These are phyloP conservation scores for Pammene fasciana DNA, from an alignment of 2,888 invertebrate species.

Conservation along the genomic window DNA sequence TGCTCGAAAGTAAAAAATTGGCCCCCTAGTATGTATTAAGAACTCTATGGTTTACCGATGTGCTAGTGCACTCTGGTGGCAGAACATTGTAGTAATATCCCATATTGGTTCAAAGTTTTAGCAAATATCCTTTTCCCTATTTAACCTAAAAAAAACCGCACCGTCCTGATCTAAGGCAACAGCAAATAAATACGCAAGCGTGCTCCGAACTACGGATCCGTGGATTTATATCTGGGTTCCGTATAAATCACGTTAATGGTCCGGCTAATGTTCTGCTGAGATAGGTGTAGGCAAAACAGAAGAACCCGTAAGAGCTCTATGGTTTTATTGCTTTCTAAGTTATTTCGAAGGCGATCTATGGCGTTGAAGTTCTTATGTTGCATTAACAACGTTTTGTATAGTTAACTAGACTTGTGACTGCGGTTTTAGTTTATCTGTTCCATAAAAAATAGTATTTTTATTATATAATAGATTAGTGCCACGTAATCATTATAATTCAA, in stretches of 20 bases:
- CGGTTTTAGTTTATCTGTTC: too few relatives aligned
- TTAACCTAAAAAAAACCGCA: constrained; percentile 13
- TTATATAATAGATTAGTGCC: too few relatives aligned
- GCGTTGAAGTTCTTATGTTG: constrained; percentile 2
- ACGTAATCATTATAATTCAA: too few relatives aligned
- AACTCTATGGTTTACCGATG: too few relatives aligned
- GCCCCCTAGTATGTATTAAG: too few relatives aligned
- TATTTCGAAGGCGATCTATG: constrained; percentile 18
- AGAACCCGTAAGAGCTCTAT: constrained; percentile 42
- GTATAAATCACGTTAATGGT: constrained; percentile 75
- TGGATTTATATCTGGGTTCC: constrained; percentile 67
- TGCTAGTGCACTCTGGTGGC: too few relatives aligned
- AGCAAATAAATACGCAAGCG: constrained; percentile 63
- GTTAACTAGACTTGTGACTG: neutral
- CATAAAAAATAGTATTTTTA: too few relatives aligned
- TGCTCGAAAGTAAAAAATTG: too few relatives aligned
- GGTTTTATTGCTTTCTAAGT: constrained; percentile 41
- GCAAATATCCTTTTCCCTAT: neutral
- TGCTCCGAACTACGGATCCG: constrained; percentile 58
- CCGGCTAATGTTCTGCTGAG: constrained; percentile 66
- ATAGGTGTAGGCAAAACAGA: constrained; percentile 59
- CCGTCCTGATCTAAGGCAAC: constrained; percentile 45
- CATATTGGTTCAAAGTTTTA: too few relatives aligned
- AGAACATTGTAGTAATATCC: too few relatives aligned
- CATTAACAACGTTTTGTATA: too few relatives aligned